Conservation (phyloP, 2,888 invertebrate genomes). For the Achlya flavicornis region DNA sequence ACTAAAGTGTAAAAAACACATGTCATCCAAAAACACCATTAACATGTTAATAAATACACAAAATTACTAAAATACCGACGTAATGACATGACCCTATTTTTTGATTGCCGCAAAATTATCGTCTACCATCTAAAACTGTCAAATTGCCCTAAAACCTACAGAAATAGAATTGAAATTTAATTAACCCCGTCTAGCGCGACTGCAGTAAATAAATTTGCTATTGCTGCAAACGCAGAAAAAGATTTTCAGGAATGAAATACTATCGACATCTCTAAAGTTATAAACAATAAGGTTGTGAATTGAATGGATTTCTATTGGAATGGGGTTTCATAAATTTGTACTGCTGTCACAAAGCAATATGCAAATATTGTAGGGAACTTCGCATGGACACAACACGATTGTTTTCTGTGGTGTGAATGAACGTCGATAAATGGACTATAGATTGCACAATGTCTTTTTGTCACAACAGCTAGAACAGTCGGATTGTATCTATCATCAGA, state of each 20-base stretch:
- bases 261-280: not conserved
- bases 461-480: slow-evolving; percentile 25
- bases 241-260: not conserved
- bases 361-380: slow-evolving; percentile 54
- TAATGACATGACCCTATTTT: slow-evolving; percentile 27
- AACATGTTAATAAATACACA: slow-evolving; percentile 20
- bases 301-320: not conserved
- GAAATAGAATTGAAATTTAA: not conserved
- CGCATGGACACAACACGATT: slow-evolving; percentile 52
- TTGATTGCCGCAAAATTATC: not conserved
- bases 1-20: no score
- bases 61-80: slow-evolving; percentile 33
- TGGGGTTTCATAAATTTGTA: slow-evolving; percentile 17
- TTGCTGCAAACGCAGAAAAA: not conserved
- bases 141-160: not conserved
- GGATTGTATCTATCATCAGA: not conserved
- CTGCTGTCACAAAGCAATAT: slow-evolving; percentile 43
- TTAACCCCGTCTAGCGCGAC: not conserved
- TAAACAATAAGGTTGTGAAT: slow-evolving; percentile 11
- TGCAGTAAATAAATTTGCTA: not conserved
- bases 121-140: not conserved
- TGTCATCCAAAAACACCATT: slow-evolving; percentile 19
- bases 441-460: slow-evolving; percentile 34
- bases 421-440: slow-evolving; percentile 41
- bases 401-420: slow-evolving; percentile 45